These are phyloP conservation scores for Drosophila pseudoobscura DNA, from an alignment of 1,140 invertebrate species.

Conservation along the genomic window DNA sequence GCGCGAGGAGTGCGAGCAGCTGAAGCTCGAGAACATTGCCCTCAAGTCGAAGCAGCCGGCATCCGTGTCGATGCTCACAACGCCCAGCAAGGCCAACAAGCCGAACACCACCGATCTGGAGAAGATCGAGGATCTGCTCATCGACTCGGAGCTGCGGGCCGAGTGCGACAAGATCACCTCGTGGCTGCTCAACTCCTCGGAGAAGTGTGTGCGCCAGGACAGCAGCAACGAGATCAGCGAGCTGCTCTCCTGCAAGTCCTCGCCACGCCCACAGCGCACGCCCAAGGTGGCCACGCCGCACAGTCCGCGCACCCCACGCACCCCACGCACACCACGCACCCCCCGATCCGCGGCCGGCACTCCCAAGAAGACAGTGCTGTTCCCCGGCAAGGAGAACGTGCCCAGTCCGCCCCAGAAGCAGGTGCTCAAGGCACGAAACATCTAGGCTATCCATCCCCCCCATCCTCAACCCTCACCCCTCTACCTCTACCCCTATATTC, in stretches of 20 bases:
- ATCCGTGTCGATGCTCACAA: slow-evolving; percentile 39
- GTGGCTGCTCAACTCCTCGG: slow-evolving; percentile 73
- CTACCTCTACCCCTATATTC: slow-evolving; percentile 1
- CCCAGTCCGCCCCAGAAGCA: slow-evolving; percentile 81
- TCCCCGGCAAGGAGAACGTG: slow-evolving; percentile 77
- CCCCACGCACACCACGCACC: slow-evolving; percentile 67
- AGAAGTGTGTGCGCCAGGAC: slow-evolving; percentile 75
- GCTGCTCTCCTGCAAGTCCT: slow-evolving; percentile 62
- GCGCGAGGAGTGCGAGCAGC: slow-evolving; percentile 80
- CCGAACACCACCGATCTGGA: slow-evolving; percentile 77
- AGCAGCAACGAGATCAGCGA: slow-evolving; percentile 71
- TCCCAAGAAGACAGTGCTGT: slow-evolving; percentile 77
- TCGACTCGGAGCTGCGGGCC: slow-evolving; percentile 73
- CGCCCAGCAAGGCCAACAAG: slow-evolving; percentile 61
- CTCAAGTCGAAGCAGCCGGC: slow-evolving; percentile 75
- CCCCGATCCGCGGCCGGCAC: slow-evolving; percentile 65
- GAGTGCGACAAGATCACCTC: slow-evolving; percentile 80
- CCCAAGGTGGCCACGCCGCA: slow-evolving; percentile 61
- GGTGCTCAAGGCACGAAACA: slow-evolving; percentile 78
- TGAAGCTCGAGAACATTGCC: slow-evolving; percentile 81
- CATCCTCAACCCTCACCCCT: no score
- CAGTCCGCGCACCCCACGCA: slow-evolving; percentile 69
- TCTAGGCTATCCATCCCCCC: slow-evolving; percentile 41
- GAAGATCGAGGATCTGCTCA: slow-evolving; percentile 77
- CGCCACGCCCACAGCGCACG: slow-evolving; percentile 38